Conservation (phyloP, 2,797 vertebrate genomes). For the Phataginus tetradactyla region DNA sequence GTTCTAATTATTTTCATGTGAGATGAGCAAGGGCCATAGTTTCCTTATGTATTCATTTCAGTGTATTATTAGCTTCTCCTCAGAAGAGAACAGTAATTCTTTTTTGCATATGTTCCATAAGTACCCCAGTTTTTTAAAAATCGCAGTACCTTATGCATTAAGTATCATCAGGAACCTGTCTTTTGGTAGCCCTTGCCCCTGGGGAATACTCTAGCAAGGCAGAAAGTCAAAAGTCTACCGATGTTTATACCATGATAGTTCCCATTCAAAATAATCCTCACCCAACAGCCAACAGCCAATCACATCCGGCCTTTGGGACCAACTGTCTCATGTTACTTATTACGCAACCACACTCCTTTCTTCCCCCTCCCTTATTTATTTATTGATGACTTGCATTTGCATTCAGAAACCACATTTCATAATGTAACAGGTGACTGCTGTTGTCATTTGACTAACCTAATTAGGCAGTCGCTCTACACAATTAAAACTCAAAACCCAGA, state of each 20-base stretch:
- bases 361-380: not conserved
- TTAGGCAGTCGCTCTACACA: not conserved
- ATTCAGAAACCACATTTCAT: not conserved
- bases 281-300: no score
- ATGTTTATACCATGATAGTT: not conserved
- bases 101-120: not conserved
- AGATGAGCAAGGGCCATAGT: not conserved
- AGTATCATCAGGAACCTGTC: not conserved
- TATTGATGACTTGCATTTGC: not conserved
- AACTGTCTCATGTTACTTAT: not conserved
- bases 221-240: not conserved
- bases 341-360: not conserved
- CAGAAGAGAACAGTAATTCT: not conserved
- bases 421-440: not conserved
- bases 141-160: not conserved
- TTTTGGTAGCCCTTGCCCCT: not conserved
- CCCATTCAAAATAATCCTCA: not conserved
- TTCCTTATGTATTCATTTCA: not conserved
- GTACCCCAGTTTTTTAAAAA: not conserved
- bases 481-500: not conserved
- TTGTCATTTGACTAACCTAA: not conserved
- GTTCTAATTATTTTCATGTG: not conserved
- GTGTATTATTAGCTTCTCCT: not conserved
- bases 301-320: not conserved
- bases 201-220: not conserved